A percentile compares a stretch with the other conserved stretches of the same genome.
Evolutionary conservation across 1,140 invertebrate genomes (phyloP).

Genomic region (Platyura marginata): DNA sequence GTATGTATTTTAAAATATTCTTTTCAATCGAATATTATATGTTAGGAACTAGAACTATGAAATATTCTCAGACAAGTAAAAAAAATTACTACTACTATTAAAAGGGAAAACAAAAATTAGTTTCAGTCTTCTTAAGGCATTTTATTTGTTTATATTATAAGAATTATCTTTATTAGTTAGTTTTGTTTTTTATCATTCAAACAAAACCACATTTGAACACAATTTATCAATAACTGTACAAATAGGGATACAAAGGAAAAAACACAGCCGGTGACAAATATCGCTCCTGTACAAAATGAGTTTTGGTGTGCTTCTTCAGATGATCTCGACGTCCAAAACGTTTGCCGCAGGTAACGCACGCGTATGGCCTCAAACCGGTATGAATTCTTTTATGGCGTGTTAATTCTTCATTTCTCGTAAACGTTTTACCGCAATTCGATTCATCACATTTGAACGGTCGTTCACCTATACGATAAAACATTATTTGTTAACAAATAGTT

Average conservation of each 20-base stretch:
- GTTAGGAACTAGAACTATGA: no score
- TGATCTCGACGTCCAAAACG: conserved; percentile 79
- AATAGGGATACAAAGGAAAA: conserved; percentile 23
- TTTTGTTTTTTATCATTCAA: no score
- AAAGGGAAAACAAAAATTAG: no score
- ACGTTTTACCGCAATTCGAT: conserved; percentile 68
- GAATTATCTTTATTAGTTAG: no score
- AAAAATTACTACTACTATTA: no score
- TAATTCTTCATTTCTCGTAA: conserved; percentile 84
- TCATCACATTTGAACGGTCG: conserved; percentile 72
- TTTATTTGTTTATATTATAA: no score
- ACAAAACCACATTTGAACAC: neutral
- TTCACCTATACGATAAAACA: conserved; percentile 38
- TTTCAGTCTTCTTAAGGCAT: no score
- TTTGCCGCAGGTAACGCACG: conserved; percentile 63
- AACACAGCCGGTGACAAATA: conserved; percentile 18
- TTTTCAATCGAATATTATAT: no score
- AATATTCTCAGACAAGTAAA: no score
- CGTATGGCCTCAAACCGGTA: conserved; percentile 60
- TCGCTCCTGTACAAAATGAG: conserved; percentile 22
- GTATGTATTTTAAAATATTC: no score
- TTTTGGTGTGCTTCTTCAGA: conserved; percentile 56
- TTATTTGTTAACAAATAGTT: neutral
- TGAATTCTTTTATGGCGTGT: conserved; percentile 84
- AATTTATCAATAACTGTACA: conserved; percentile 16